A percentile compares a stretch with the other conserved stretches of the same genome.
Conservation (phyloP, 2,113 vertebrate species). For the Brachypteracias leptosomus region DNA sequence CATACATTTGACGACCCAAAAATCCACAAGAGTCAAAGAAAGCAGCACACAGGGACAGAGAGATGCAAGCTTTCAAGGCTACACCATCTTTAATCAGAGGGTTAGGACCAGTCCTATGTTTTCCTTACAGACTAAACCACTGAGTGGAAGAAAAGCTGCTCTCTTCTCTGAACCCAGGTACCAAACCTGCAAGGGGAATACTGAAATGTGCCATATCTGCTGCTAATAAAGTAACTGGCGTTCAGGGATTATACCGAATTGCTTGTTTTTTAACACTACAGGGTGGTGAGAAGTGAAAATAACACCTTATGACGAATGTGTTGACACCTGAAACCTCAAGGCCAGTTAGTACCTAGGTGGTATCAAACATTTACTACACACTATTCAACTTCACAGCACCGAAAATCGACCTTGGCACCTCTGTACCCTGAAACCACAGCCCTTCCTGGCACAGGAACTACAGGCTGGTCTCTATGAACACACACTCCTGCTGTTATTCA, state of each 20-base stretch:
- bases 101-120: not conserved
- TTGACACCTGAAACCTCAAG: not conserved
- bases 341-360: not conserved
- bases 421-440: not conserved
- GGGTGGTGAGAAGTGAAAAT: not conserved
- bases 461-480: not conserved
- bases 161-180: not conserved
- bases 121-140: not conserved
- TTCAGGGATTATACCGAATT: not conserved
- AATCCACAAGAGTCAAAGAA: not conserved
- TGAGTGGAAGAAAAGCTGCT: not conserved
- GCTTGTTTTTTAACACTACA: not conserved
- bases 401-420: not conserved
- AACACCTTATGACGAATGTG: accelerated
- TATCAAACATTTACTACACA: accelerated
- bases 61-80: not conserved
- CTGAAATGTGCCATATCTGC: accelerated
- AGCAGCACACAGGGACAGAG: not conserved
- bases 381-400: not conserved
- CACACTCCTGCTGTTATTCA: accelerated
- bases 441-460: not conserved
- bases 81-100: not conserved
- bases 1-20: not conserved
- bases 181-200: not conserved
- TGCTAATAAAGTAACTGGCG: not conserved